Evolutionary conservation across 92 coral and sea anemone genomes (phyloP).

Genomic region (Phenganax stokvisi): DNA sequence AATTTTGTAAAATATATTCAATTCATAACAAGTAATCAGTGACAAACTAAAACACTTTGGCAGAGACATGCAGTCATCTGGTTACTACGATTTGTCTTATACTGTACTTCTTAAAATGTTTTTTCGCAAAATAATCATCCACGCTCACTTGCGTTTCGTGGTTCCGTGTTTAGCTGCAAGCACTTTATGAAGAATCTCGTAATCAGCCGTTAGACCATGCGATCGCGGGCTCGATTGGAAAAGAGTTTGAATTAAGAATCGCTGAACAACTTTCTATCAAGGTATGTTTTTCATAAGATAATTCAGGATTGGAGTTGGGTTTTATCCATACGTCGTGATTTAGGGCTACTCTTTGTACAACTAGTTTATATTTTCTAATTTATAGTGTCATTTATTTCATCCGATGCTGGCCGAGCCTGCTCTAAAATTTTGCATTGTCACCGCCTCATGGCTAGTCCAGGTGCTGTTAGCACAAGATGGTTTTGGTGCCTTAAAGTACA

Average conservation of each 20-base stretch:
- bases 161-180: conserved; percentile 57
- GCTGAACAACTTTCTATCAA: conserved; percentile 75
- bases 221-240: conserved; percentile 56
- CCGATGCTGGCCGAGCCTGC: conserved; percentile 70
- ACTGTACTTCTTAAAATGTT: too few relatives aligned
- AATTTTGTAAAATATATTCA: too few relatives aligned
- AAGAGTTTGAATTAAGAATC: conserved; percentile 79
- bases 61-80: too few relatives aligned
- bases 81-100: too few relatives aligned
- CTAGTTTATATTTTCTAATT: not conserved
- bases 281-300: conserved; percentile 40
- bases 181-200: conserved; percentile 66
- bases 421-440: conserved; percentile 68
- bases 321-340: not conserved
- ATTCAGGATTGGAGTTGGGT: not conserved
- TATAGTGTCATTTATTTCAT: conserved; percentile 80
- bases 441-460: conserved; percentile 95
- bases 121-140: too few relatives aligned
- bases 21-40: too few relatives aligned
- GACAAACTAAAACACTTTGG: too few relatives aligned
- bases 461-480: conserved; percentile 83
- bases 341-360: not conserved
- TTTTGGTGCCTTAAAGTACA: conserved; percentile 62
- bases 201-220: conserved; percentile 56
- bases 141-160: too few relatives aligned